Evolutionary conservation across 2,113 vertebrate genomes (phyloP), one percentile per base, ranked within the genome.

Genomic region (Sinocyclocheilus anophthalmus): DNA sequence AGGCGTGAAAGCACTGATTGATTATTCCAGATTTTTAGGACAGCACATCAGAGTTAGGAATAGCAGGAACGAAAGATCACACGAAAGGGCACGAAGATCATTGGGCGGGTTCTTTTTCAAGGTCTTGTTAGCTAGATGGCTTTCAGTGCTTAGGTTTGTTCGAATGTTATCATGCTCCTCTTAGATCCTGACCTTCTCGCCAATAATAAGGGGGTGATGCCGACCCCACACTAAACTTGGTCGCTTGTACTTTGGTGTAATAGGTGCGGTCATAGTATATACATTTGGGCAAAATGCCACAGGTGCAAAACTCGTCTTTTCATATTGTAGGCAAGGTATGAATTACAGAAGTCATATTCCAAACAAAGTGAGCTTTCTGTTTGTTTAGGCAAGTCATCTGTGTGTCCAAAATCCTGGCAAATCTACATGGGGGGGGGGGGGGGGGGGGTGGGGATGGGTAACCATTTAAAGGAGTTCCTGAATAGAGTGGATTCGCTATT

Each of bases 1-100:
- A 33, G 50, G 86, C 84, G 84, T 80, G 26, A 84, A 81, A 88
- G 85, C 59, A 30, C 67, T 63, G 76, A n/a, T n/a, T n/a, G n/a
- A n/a, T n/a, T n/a, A n/a, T n/a, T n/a, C n/a, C n/a, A n/a, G n/a
- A n/a, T n/a, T n/a, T n/a, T n/a, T n/a, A n/a, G n/a, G n/a, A n/a
- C n/a, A n/a, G n/a, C n/a, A n/a, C n/a, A n/a, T n/a, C n/a, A n/a
- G n/a, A n/a, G n/a, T n/a, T n/a, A n/a, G n/a, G n/a, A n/a, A n/a
- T n/a, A n/a, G n/a, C n/a, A n/a, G n/a, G n/a, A n/a, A n/a, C n/a
- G n/a, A n/a, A 50, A 61, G 37, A 75, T n/a, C 9, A 22, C 20
- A 61, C 42, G 2, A 76, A 88, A 83, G 57, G 55, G 37, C 30
- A n/a, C n/a, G n/a, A n/a, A n/a, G n/a, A n/a, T 63, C 22, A 42